These are phyloP conservation scores for Chymomyza caudatula DNA, from an alignment of 2,888 invertebrate species.

Conservation along the genomic window DNA sequence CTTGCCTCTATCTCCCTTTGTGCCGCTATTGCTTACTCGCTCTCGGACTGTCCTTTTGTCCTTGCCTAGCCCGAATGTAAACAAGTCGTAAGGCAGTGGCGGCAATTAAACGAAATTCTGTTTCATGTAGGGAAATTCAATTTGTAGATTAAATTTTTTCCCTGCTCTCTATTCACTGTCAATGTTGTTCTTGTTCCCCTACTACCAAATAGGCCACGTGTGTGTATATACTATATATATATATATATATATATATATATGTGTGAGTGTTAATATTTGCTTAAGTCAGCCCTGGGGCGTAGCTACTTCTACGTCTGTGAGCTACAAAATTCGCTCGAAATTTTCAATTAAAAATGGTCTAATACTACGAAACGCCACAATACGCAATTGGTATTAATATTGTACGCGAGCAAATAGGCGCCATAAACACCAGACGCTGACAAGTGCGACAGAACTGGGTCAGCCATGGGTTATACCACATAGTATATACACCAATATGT, in stretches of 20 bases:
- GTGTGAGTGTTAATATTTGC: slow-evolving; percentile 3
- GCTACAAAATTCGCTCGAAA: background rate
- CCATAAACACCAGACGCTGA: background rate
- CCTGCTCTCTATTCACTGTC: background rate
- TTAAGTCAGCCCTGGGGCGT: background rate
- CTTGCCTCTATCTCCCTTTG: slow-evolving; percentile 1
- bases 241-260: slow-evolving; percentile 1
- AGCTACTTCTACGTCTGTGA: background rate
- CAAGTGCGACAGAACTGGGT: background rate
- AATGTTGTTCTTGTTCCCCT: no score
- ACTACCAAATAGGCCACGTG: background rate
- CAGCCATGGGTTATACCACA: background rate
- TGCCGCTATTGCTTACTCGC: background rate
- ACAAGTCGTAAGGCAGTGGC: slow-evolving; percentile 50
- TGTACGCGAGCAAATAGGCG: background rate
- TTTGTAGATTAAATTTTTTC: slow-evolving; percentile 61
- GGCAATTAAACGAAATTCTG: slow-evolving; percentile 57
- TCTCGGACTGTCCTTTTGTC: background rate
- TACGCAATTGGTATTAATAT: background rate
- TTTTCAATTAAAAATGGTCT: slow-evolving; percentile 20
- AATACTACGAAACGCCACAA: background rate
- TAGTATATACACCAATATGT: background rate
- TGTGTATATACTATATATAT: background rate
- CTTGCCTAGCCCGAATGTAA: slow-evolving; percentile 41
- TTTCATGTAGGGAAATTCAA: slow-evolving; percentile 60